Percentiles rank a stretch among this genome's conserved stretches.
These are phyloP conservation scores for Mesoligia furuncula DNA, from an alignment of 2,888 invertebrate genomes.

Conservation along the genomic window DNA sequence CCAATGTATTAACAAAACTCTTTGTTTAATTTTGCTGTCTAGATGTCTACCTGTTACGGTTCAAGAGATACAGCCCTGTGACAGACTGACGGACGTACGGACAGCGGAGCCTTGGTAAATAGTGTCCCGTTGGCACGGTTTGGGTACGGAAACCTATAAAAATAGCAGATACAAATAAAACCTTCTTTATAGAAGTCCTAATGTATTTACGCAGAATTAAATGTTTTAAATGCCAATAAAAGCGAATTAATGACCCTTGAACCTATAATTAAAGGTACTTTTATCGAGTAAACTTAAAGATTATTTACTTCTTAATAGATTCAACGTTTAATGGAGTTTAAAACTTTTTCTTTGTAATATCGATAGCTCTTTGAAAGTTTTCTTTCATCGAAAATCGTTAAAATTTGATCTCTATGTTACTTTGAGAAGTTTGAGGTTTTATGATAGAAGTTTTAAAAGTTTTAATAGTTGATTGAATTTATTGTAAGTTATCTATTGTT, in stretches of 20 bases:
- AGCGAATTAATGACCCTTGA: conserved; percentile 5
- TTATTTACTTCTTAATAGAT: conserved; percentile 35
- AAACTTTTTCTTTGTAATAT: conserved; percentile 54
- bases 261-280: not conserved
- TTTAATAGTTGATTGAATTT: conserved; percentile 25
- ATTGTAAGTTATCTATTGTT: conserved; percentile 2
- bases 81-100: not conserved
- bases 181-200: not conserved
- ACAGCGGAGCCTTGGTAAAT: not conserved
- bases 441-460: conserved; percentile 38
- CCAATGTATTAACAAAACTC: not conserved
- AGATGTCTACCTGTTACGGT: not conserved
- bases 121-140: not conserved
- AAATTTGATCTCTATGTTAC: conserved; percentile 35
- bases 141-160: not conserved
- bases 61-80: not conserved
- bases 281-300: conserved; percentile 20
- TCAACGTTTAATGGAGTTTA: conserved; percentile 46
- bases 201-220: conserved; percentile 28
- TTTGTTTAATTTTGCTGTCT: not conserved
- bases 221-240: conserved; percentile 47
- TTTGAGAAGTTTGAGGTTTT: conserved; percentile 31
- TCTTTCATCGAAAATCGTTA: conserved; percentile 43
- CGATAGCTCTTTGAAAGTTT: conserved; percentile 44
- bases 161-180: not conserved